These are phyloP conservation scores for Spheniscus humboldti DNA, from an alignment of 2,797 vertebrate species.

Conservation along the genomic window DNA sequence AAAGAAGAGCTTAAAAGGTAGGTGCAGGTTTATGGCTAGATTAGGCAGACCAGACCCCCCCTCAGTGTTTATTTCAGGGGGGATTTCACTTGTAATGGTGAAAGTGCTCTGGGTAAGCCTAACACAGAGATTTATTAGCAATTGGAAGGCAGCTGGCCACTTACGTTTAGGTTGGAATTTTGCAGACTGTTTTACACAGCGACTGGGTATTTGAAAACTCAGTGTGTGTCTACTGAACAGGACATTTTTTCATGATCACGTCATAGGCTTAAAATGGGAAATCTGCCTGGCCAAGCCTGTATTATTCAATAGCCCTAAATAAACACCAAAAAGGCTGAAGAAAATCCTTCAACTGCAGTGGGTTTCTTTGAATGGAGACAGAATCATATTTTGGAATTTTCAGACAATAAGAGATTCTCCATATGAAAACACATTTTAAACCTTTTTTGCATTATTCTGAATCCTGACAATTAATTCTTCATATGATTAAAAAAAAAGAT, in stretches of 20 bases:
- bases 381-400: background rate
- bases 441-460: background rate
- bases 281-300: background rate
- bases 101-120: background rate
- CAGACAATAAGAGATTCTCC: background rate
- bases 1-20: background rate
- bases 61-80: background rate
- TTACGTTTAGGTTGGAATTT: background rate
- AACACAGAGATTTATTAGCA: background rate
- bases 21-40: background rate
- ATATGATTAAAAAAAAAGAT: background rate
- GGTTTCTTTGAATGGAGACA: background rate
- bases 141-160: background rate
- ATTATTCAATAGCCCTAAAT: background rate
- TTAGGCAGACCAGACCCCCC: background rate
- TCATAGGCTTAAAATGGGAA: background rate
- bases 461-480: background rate
- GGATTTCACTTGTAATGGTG: background rate
- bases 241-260: conserved; percentile 23
- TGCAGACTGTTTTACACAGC: background rate
- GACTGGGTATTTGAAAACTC: background rate
- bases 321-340: background rate
- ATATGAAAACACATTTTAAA: background rate
- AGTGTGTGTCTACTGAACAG: background rate
- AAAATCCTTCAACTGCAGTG: background rate